These are phyloP conservation scores for Homarus americanus DNA, from an alignment of 1,140 invertebrate species.

Conservation along the genomic window DNA sequence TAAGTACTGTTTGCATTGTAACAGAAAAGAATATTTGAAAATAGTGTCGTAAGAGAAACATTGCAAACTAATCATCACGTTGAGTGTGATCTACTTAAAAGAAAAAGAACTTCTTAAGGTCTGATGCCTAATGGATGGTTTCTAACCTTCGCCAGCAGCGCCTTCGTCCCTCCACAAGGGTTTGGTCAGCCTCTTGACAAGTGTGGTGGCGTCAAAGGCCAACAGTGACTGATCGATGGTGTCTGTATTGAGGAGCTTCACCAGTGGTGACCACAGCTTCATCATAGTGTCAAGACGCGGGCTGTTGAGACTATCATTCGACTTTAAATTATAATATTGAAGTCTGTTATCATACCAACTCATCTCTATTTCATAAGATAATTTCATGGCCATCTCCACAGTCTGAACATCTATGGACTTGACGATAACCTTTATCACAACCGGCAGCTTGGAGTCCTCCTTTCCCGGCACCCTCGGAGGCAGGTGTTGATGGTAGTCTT, in stretches of 20 bases:
- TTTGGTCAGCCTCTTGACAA: slow-evolving; percentile 17
- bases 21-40: background rate
- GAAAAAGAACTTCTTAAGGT: no score
- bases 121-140: no score
- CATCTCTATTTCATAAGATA: slow-evolving; percentile 66
- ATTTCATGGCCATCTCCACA: slow-evolving; percentile 59
- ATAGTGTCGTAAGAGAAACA: no score
- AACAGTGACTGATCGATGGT: slow-evolving; percentile 47
- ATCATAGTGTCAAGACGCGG: slow-evolving; percentile 41
- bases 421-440: slow-evolving; percentile 46
- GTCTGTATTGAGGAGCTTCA: slow-evolving; percentile 64
- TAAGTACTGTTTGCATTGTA: background rate
- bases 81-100: no score
- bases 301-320: slow-evolving; percentile 52
- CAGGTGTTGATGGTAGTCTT: slow-evolving; percentile 57
- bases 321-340: slow-evolving; percentile 56
- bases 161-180: slow-evolving; percentile 45
- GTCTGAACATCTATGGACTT: slow-evolving; percentile 67
- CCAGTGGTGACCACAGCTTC: slow-evolving; percentile 59
- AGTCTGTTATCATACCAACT: slow-evolving; percentile 71
- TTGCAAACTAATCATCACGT: no score
- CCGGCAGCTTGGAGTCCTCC: slow-evolving; percentile 41
- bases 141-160: slow-evolving; percentile 50
- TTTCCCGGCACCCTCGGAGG: slow-evolving; percentile 40
- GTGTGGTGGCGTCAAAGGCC: slow-evolving; percentile 46